Conservation (phyloP, 2,888 invertebrate genomes). For the Chouioia cunea region DNA sequence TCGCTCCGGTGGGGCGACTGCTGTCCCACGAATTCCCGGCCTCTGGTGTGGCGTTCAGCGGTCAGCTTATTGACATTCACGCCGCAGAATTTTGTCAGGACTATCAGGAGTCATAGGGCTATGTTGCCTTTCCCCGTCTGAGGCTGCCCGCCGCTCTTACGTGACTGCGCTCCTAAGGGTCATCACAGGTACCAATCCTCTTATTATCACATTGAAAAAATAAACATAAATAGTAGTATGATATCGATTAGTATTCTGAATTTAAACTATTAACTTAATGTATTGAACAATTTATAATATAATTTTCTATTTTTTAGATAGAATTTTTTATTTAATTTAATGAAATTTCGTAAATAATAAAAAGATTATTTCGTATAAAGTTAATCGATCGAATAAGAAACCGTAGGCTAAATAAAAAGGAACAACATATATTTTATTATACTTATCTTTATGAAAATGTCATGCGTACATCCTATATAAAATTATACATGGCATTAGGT, state of each 20-base stretch:
- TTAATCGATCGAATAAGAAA: not conserved
- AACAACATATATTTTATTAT: no score
- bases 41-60: constrained; percentile 54
- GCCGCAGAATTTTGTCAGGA: constrained; percentile 55
- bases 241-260: not conserved
- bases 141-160: constrained; percentile 68
- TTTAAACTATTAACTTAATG: not conserved
- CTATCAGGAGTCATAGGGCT: constrained; percentile 61
- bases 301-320: no score
- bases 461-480: no score
- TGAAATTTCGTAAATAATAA: not conserved
- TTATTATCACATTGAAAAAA: not conserved
- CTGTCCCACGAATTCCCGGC: constrained; percentile 72
- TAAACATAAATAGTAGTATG: no score
- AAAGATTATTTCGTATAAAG: not conserved
- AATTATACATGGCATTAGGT: no score
- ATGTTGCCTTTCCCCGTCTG: constrained; percentile 66
- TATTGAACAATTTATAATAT: not conserved
- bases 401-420: not conserved
- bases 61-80: no score
- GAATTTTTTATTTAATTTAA: no score
- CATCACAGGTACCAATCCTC: constrained; percentile 61
- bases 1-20: constrained; percentile 97
- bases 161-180: constrained; percentile 67
- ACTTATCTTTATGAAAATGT: no score